Percentiles rank a stretch among this genome's conserved stretches.
Conservation (phyloP, 1,140 invertebrate genomes). For the Calephelis virginiensis region DNA sequence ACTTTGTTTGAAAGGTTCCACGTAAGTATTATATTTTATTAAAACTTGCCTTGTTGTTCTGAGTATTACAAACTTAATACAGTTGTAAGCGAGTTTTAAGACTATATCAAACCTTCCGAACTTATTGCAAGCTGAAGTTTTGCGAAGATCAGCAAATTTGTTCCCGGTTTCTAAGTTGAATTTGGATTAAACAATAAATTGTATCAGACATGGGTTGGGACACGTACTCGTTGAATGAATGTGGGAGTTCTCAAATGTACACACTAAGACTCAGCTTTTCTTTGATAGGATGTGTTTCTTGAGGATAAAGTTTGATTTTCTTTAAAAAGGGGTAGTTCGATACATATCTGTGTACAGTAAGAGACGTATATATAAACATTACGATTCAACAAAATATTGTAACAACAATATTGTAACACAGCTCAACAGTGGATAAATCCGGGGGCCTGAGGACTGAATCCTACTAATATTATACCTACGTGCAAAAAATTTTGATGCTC, state of each 20-base stretch:
- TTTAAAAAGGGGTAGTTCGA: no score
- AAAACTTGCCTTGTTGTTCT: constrained; percentile 10
- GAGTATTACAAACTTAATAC: constrained; percentile 2
- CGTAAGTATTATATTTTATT: constrained; percentile 8
- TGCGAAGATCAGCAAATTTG: constrained; percentile 36
- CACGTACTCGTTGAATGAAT: constrained; percentile 30
- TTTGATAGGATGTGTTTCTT: no score
- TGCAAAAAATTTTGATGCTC: no score
- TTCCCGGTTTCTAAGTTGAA: constrained; percentile 43
- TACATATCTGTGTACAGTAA: no score
- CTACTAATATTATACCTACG: no score
- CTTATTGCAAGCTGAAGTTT: constrained; percentile 28
- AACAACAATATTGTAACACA: no score
- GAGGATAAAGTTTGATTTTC: no score
- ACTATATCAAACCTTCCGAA: constrained; percentile 30
- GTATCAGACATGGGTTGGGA: constrained; percentile 31
- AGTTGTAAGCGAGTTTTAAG: constrained; percentile 18
- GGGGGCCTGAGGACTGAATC: no score
- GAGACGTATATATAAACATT: no score
- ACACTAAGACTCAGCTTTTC: neutral
- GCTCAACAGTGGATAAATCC: no score
- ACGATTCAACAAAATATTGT: no score
- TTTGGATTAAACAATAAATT: constrained; percentile 41
- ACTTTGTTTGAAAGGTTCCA: neutral
- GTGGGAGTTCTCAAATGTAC: constrained; percentile 17